Percentiles rank a stretch among this genome's conserved stretches.
Evolutionary conservation across 2,113 vertebrate species (phyloP).

Genomic region (Pangasianodon hypophthalmus): DNA sequence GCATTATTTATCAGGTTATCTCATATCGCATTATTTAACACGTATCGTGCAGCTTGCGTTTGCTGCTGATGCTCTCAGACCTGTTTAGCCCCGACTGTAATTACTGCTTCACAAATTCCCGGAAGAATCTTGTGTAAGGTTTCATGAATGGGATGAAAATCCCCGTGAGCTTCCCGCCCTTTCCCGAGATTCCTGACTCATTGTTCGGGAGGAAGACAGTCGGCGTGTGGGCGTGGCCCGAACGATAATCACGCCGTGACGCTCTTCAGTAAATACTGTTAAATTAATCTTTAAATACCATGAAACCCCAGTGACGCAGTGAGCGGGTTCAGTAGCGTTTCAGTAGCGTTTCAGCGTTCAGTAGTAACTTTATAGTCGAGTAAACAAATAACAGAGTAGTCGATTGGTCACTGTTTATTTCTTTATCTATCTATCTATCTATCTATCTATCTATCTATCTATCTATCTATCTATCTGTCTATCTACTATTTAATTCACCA

Average conservation of each 20-base stretch:
- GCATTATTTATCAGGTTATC: no score
- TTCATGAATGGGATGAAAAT: background rate
- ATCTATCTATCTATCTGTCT: no score
- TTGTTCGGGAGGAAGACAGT: background rate
- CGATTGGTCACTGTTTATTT: background rate
- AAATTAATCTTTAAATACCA: background rate
- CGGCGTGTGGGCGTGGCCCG: background rate
- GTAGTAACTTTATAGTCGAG: background rate
- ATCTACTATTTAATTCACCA: background rate
- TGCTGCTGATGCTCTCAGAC: background rate
- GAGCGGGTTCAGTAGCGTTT: background rate
- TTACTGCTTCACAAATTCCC: background rate
- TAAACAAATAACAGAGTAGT: background rate
- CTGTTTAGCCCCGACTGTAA: background rate
- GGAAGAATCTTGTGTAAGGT: background rate
- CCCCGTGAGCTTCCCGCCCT: background rate
- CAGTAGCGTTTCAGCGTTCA: no score
- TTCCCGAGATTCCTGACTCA: background rate
- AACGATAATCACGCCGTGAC: background rate
- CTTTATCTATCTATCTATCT: no score
- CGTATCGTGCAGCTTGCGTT: no score
- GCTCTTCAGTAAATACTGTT: background rate
- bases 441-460: no score
- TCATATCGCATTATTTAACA: no score
- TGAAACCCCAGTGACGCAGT: background rate